A percentile compares a stretch with the other conserved stretches of the same genome.
phyloP scores from a whole-genome alignment of 2,888 invertebrate species.

The Tromatobia lineatoria region DNA sequence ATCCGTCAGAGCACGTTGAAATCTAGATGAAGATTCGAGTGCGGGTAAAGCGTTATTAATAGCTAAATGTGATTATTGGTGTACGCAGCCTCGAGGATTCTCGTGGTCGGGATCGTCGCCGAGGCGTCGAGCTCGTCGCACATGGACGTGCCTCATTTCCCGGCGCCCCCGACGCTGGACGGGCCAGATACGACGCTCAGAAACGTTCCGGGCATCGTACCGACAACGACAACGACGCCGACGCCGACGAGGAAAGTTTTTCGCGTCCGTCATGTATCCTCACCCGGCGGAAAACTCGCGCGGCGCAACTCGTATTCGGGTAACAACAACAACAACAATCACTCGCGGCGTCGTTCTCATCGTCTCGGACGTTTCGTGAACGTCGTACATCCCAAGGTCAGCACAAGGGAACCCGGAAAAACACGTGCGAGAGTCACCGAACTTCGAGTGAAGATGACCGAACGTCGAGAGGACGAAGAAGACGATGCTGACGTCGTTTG shows the following conservation, averaged over 20 bases:
- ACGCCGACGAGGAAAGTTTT: slow-evolving; percentile 44
- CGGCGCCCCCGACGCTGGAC: slow-evolving; percentile 79
- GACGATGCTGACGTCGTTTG: slow-evolving; percentile 73
- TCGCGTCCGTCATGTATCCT: slow-evolving; percentile 62
- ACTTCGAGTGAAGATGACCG: slow-evolving; percentile 79
- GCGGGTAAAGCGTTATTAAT: slow-evolving; percentile 32
- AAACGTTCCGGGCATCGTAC: slow-evolving; percentile 73
- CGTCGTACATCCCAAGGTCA: slow-evolving; percentile 73
- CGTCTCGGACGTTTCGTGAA: slow-evolving; percentile 71
- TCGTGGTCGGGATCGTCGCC: slow-evolving; percentile 29
- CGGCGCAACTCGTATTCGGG: slow-evolving; percentile 54
- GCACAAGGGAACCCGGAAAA: slow-evolving; percentile 50
- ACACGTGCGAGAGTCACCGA: slow-evolving; percentile 75
- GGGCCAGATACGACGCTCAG: slow-evolving; percentile 72
- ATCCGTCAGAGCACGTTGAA: not conserved
- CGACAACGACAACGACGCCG: slow-evolving; percentile 58
- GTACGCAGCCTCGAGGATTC: slow-evolving; percentile 46
- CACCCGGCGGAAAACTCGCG: slow-evolving; percentile 62
- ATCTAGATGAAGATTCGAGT: not conserved
- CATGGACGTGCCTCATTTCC: slow-evolving; percentile 82
- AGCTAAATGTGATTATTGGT: slow-evolving; percentile 37
- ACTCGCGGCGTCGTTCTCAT: slow-evolving; percentile 67
- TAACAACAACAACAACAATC: slow-evolving; percentile 63
- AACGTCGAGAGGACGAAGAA: slow-evolving; percentile 72
- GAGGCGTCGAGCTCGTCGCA: slow-evolving; percentile 60